Evolutionary conservation across 1,140 invertebrate species (phyloP).

Genomic region (Diploscapter pachys): DNA sequence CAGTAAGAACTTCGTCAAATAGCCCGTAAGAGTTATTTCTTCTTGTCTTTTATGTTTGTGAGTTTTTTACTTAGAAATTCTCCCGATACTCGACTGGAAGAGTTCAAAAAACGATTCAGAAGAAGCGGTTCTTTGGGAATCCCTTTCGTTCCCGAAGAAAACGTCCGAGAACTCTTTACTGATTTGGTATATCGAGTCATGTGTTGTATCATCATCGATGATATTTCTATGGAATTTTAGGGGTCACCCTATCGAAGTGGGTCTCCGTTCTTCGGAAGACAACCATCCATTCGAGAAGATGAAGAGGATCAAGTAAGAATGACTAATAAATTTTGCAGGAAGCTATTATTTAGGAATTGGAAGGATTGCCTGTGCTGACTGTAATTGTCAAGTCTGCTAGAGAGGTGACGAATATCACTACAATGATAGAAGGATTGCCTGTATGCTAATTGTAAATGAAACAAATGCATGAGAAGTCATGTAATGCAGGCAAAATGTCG

Average conservation of each 20-base stretch:
- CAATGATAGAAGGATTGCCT: conserved; percentile 43
- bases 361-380: conserved; percentile 41
- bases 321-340: no score
- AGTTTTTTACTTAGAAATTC: conserved; percentile 1
- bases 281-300: conserved; percentile 46
- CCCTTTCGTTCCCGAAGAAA: conserved; percentile 57
- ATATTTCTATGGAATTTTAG: not conserved
- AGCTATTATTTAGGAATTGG: not conserved
- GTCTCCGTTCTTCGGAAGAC: conserved; percentile 15
- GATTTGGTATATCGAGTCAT: not conserved
- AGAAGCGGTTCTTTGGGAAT: conserved; percentile 55
- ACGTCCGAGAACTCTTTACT: conserved; percentile 37
- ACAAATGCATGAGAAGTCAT: not conserved
- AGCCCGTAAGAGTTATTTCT: conserved; percentile 31
- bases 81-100: conserved; percentile 43
- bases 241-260: not conserved
- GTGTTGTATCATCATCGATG: not conserved
- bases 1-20: conserved; percentile 40
- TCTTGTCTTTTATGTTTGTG: conserved; percentile 1
- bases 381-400: conserved; percentile 47
- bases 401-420: conserved; percentile 34
- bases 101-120: conserved; percentile 55
- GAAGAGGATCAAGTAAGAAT: conserved; percentile 32
- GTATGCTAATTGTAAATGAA: conserved; percentile 21
- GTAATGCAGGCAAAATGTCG: conserved; percentile 34